Conservation (phyloP, 2,888 invertebrate genomes). For the Phengaris arion region DNA sequence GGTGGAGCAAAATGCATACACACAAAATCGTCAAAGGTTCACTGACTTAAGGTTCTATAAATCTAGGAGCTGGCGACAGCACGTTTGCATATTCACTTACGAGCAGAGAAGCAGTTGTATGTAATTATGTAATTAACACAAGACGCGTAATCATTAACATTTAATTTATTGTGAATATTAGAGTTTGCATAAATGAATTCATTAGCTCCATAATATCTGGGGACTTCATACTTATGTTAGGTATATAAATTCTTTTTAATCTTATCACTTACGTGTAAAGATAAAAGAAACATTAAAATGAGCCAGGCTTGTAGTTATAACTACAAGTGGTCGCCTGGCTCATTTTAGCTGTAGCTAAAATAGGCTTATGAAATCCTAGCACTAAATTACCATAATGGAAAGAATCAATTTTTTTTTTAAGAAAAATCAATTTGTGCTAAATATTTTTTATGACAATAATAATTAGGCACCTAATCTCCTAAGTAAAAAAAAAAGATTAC, state of each 20-base stretch:
- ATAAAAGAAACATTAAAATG: background rate
- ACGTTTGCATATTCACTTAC: background rate
- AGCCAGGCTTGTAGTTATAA: background rate
- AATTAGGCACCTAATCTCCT: too few relatives aligned
- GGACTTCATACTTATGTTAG: background rate
- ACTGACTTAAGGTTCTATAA: background rate
- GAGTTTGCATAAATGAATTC: conserved; percentile 9
- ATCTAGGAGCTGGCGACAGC: background rate
- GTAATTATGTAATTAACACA: conserved; percentile 17
- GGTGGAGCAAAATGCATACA: background rate
- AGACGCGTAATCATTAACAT: background rate
- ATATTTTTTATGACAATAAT: too few relatives aligned
- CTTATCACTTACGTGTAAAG: background rate
- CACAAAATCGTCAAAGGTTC: background rate
- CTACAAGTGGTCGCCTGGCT: too few relatives aligned
- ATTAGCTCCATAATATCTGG: background rate
- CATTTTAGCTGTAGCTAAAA: too few relatives aligned
- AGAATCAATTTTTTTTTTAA: too few relatives aligned
- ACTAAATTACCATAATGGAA: too few relatives aligned
- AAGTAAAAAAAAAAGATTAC: too few relatives aligned
- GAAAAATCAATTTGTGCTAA: too few relatives aligned
- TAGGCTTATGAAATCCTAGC: background rate
- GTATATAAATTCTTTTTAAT: background rate
- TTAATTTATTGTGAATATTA: background rate
- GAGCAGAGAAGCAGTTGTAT: background rate